A percentile compares a stretch with the other conserved stretches of the same genome.
Conservation (phyloP, 92 coral and sea anemone species). For the Blastomussa wellsi region DNA sequence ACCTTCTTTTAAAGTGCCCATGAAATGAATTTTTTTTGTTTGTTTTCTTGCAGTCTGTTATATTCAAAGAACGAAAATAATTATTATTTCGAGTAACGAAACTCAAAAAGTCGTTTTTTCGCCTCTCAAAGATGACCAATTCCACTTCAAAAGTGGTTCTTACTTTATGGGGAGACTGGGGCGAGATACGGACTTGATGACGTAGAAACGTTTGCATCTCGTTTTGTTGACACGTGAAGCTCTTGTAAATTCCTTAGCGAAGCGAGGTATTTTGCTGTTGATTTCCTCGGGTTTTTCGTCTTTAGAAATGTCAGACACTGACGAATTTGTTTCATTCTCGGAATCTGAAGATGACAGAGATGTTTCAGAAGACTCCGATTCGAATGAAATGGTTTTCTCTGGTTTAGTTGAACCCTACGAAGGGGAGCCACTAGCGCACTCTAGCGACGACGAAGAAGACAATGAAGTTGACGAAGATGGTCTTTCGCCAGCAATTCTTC, state of each 20-base stretch:
- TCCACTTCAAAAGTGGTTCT: slow-evolving; percentile 7
- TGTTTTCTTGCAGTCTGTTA: slow-evolving; percentile 19
- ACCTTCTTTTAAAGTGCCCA: background rate
- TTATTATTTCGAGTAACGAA: background rate
- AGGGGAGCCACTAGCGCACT: slow-evolving; percentile 19
- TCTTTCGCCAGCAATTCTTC: slow-evolving; percentile 13
- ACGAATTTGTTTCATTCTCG: background rate
- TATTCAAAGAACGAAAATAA: too few relatives aligned
- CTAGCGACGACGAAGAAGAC: background rate
- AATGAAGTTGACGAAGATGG: slow-evolving; percentile 21
- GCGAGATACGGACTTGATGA: too few relatives aligned
- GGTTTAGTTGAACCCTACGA: slow-evolving; percentile 28
- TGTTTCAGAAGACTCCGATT: slow-evolving; percentile 6
- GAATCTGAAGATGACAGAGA: background rate
- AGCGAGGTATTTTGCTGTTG: too few relatives aligned
- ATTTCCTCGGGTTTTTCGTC: too few relatives aligned
- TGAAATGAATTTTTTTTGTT: background rate
- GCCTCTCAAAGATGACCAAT: background rate
- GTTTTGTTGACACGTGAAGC: too few relatives aligned
- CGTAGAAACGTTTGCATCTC: slow-evolving; percentile 17
- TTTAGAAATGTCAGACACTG: background rate
- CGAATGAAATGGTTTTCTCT: background rate
- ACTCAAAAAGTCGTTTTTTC: slow-evolving; percentile 2
- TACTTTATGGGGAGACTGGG: background rate
- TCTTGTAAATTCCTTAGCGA: too few relatives aligned